These are phyloP conservation scores for Pangasius krempfi DNA, from an alignment of 2,797 vertebrate species.

Conservation along the genomic window DNA sequence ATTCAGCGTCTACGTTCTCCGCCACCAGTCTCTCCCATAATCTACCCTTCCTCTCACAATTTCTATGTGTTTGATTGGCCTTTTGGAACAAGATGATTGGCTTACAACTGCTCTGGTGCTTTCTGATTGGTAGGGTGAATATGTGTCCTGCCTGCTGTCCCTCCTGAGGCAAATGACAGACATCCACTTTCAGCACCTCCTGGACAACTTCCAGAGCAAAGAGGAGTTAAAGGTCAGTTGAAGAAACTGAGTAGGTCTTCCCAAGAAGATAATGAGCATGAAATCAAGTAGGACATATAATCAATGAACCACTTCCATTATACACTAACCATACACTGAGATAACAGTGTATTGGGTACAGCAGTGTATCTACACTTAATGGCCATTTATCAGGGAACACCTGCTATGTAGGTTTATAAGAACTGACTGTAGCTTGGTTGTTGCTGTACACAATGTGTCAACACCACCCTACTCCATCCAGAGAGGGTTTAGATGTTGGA, in stretches of 20 bases:
- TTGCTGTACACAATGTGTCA: not conserved
- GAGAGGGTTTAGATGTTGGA: not conserved
- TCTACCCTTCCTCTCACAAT: constrained; percentile 12
- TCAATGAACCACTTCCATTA: not conserved
- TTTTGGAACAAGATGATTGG: constrained; percentile 28
- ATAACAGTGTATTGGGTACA: not conserved
- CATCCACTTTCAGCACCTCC: constrained; percentile 94
- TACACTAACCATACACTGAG: not conserved
- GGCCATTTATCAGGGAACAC: not conserved
- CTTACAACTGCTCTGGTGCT: constrained; percentile 15
- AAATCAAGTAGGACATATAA: not conserved
- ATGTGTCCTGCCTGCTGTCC: constrained; percentile 97
- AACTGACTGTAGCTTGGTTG: not conserved
- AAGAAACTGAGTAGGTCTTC: not conserved
- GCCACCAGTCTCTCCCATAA: not conserved
- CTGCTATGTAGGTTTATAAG: not conserved
- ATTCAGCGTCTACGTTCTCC: not conserved
- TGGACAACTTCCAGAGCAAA: constrained; percentile 99
- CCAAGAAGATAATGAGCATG: not conserved
- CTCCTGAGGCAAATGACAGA: constrained; percentile 97
- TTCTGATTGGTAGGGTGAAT: constrained; percentile 85
- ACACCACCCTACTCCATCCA: not conserved
- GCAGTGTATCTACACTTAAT: not conserved
- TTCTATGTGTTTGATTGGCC: constrained; percentile 29
- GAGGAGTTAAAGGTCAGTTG: constrained; percentile 92